phyloP scores from a whole-genome alignment of 2,888 invertebrate genomes.

The Agonopterix heracliana region DNA sequence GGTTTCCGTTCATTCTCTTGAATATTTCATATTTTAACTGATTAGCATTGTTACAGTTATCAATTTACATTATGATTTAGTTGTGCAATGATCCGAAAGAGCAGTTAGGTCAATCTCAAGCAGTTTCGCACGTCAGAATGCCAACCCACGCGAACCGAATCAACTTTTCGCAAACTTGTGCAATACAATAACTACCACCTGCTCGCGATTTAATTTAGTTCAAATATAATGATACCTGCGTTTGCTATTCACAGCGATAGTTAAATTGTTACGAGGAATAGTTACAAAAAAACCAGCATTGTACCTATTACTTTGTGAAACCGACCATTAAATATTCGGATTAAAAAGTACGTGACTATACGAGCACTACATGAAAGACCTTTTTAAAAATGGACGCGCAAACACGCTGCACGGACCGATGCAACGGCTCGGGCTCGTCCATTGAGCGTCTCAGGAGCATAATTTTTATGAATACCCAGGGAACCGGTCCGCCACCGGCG shows the following conservation, averaged over 20 bases:
- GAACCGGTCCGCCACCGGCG: conserved; percentile 61
- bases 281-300: neutral
- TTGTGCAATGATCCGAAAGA: conserved; percentile 37
- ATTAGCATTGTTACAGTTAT: neutral
- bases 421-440: conserved; percentile 20
- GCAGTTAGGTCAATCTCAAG: conserved; percentile 18
- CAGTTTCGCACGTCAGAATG: conserved; percentile 24
- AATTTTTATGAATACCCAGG: conserved; percentile 68
- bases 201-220: conserved; percentile 35
- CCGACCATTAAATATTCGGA: conserved; percentile 34
- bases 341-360: conserved; percentile 45
- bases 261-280: neutral
- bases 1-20: neutral
- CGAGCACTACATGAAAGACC: conserved; percentile 31
- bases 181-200: conserved; percentile 35
- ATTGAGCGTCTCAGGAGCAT: conserved; percentile 63
- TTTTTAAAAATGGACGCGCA: conserved; percentile 29
- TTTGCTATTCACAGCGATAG: neutral
- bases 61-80: conserved; percentile 14
- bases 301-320: conserved; percentile 7
- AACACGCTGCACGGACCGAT: conserved; percentile 16
- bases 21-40: too few species aligned
- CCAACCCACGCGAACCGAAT: conserved; percentile 34
- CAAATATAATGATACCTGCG: conserved; percentile 14
- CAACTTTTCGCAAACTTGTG: conserved; percentile 52